Base-by-base conservation (phyloP, 2,797 vertebrate species). In the Ptychobarbus kaznakovi region DNA sequence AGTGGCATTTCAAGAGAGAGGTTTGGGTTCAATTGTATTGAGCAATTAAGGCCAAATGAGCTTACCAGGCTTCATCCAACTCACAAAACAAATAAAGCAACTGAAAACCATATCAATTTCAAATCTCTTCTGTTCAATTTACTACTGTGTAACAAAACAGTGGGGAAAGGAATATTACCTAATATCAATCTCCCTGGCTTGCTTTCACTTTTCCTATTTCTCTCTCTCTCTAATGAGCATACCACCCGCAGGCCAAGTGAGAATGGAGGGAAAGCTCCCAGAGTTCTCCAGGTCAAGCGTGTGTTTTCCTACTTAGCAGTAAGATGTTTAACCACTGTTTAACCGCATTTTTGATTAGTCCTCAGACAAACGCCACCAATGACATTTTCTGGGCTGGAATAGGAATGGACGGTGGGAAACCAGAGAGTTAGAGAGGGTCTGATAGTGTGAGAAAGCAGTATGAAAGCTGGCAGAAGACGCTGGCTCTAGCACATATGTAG, bases 301-400 rank as follows among this genome's bases (percentile, higher is more conserved):
- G 88, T 90, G 83, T 88, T 91, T 89, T 88, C 86, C 87, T 88
- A 90, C 74, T 87, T 78, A 85, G 86, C 61, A 42, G 79, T 83
- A 75, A 81, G 86, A 88, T 70, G 72, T 84, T 86, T 88, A 89
- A 87, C 88, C 90, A 84, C 88, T 72, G 77, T 83, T 86, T 84
- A 84, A 88, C 88, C 88, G 84, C 86, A 87, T 63, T 82, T 86
- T 81, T 90, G 88, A 90, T 90, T 90, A 90, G 84, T 81, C 72
- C 75, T 81, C 82, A 76, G 78, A 78, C 81, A 84, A 90, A 87
- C 51, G 70, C 68, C 86, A 88, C 69, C 83, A 88, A 79, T 86
- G 83, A 84, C 88, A 89, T 88, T 89, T 89, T 88, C 82, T 88
- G 74, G 83, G 81, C 80, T 74, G 49, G 51, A 82, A 78, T 20